These are phyloP conservation scores for Sardinella longiceps DNA, from an alignment of 2,797 vertebrate genomes.

Conservation along the genomic window DNA sequence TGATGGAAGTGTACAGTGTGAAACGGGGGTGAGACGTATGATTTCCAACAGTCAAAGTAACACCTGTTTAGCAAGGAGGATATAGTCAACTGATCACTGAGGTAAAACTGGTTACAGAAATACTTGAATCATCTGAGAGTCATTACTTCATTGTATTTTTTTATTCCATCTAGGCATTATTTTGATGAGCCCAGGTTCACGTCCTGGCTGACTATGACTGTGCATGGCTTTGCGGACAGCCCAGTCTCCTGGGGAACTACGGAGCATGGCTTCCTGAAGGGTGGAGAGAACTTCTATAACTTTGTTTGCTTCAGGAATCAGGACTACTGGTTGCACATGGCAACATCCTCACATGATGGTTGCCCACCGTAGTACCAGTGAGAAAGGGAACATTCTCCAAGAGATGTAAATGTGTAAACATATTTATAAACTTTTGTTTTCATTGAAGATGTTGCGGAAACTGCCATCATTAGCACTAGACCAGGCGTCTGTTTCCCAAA, in stretches of 20 bases:
- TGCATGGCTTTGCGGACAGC: slow-evolving; percentile 90
- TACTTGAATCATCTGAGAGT: not conserved
- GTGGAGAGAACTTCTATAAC: slow-evolving; percentile 90
- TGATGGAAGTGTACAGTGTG: no score
- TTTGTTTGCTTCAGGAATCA: slow-evolving; percentile 85
- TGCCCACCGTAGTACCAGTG: slow-evolving; percentile 76
- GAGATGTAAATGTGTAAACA: not conserved
- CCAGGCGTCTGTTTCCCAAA: no score
- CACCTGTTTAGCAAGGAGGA: no score
- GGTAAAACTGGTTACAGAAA: not conserved
- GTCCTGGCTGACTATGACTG: slow-evolving; percentile 81
- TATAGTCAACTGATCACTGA: no score
- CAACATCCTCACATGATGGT: slow-evolving; percentile 78
- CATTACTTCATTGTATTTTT: not conserved
- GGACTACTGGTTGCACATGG: slow-evolving; percentile 87
- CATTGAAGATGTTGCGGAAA: no score
- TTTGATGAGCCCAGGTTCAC: slow-evolving; percentile 76
- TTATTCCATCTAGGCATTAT: slow-evolving; percentile 76
- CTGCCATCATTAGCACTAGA: no score
- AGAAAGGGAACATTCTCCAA: not conserved
- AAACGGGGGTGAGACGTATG: no score
- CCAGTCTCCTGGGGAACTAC: slow-evolving; percentile 83
- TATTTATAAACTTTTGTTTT: no score
- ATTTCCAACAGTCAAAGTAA: no score
- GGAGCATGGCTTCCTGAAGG: slow-evolving; percentile 84